A percentile compares a stretch with the other conserved stretches of the same genome.
Conservation (phyloP, 2,113 vertebrate genomes). For the Aspidoscelis tigris region DNA sequence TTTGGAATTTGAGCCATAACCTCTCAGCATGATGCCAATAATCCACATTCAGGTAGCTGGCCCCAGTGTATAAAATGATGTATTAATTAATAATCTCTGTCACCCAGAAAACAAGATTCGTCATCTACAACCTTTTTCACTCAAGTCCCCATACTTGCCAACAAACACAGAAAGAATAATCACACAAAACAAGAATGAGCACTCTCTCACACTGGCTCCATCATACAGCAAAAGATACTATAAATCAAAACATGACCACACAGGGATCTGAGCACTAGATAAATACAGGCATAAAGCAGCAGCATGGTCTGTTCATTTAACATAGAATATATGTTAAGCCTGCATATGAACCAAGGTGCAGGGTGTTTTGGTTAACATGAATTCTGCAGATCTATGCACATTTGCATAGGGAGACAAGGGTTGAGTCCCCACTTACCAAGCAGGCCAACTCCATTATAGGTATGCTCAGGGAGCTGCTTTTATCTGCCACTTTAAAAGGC, state of each 20-base stretch:
- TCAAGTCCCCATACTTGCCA: constrained; percentile 8
- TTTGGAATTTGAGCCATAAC: constrained; percentile 1
- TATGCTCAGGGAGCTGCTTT: not conserved
- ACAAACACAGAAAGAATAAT: constrained; percentile 13
- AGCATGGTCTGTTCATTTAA: not conserved
- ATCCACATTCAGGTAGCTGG: constrained; percentile 9
- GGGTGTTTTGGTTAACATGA: not conserved
- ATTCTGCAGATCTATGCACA: not conserved
- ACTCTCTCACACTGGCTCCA: not conserved
- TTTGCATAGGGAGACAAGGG: too few relatives aligned
- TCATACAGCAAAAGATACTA: not conserved
- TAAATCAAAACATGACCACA: constrained; percentile 24
- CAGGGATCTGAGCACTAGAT: constrained; percentile 4
- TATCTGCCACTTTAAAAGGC: too few relatives aligned
- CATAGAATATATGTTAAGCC: not conserved
- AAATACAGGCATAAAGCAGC: not conserved
- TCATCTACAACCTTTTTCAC: constrained; percentile 15
- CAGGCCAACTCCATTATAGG: not conserved
- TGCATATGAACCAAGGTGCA: not conserved
- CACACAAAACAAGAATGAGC: not conserved
- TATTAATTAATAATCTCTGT: constrained; percentile 22
- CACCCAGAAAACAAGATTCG: constrained; percentile 13
- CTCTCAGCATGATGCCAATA: constrained; percentile 13
- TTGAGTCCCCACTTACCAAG: too few relatives aligned
- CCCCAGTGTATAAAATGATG: not conserved